Evolutionary conservation across 2,888 invertebrate genomes (phyloP).

Genomic region (Ormyrus nitidulus): DNA sequence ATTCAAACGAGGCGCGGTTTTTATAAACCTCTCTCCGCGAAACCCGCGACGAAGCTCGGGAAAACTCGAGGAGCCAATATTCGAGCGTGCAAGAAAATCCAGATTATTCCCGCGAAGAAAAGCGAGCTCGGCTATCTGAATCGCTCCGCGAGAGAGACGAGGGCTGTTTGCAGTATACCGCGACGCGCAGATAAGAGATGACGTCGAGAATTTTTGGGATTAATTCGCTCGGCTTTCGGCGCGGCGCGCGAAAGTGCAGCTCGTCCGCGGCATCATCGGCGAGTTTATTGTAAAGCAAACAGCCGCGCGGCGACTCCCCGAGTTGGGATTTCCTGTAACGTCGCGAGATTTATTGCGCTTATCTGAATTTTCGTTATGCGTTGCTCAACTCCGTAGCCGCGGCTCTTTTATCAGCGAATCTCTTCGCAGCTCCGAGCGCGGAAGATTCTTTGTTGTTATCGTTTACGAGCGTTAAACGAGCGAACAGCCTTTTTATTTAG

Average conservation of each 20-base stretch:
- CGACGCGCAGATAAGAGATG: constrained; percentile 42
- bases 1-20: background rate
- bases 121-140: background rate
- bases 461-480: no score
- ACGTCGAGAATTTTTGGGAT: constrained; percentile 34
- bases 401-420: no score
- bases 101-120: background rate
- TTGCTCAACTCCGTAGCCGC: background rate
- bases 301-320: background rate
- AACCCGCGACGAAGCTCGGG: background rate
- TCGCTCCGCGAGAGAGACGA: background rate
- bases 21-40: background rate
- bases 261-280: background rate
- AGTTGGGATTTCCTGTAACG: background rate
- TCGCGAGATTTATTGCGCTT: background rate
- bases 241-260: background rate
- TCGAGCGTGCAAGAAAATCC: background rate
- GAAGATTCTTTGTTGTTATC: no score
- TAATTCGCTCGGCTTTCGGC: constrained; percentile 1
- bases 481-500: no score
- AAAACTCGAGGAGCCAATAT: background rate
- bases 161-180: constrained; percentile 30
- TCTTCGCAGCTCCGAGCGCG: no score
- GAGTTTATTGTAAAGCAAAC: background rate
- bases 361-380: background rate